Conservation (phyloP, 2,888 invertebrate species). For the Agonopterix subpropinquella region DNA sequence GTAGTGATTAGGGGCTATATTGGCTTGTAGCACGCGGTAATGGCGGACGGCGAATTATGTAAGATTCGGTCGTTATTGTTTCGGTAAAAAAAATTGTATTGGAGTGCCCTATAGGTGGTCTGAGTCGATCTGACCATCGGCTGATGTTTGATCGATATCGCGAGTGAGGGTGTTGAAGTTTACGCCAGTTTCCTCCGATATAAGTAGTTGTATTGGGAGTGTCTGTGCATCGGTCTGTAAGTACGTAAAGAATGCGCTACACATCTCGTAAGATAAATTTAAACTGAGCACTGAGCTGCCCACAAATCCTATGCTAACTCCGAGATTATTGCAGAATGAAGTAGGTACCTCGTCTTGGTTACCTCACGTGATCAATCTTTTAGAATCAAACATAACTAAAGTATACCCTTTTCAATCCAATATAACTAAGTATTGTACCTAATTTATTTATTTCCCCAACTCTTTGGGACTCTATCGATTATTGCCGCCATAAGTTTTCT, state of each 20-base stretch:
- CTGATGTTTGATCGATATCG: conserved; percentile 18
- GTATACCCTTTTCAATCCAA: too few relatives aligned
- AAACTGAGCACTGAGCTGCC: conserved; percentile 39
- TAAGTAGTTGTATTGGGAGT: conserved; percentile 24
- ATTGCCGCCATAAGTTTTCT: too few relatives aligned
- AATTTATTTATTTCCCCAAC: too few relatives aligned
- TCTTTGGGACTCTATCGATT: too few relatives aligned
- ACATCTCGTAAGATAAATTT: conserved; percentile 42
- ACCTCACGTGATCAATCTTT: not conserved
- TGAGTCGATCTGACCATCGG: conserved; percentile 6
- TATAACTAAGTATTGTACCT: too few relatives aligned
- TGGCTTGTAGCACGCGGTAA: conserved; percentile 47
- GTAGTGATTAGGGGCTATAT: conserved; percentile 48
- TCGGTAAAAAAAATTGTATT: conserved; percentile 26
- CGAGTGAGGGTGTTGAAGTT: conserved; percentile 20
- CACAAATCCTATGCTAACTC: not conserved
- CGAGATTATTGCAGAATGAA: too few relatives aligned
- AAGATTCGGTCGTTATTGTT: conserved; percentile 63
- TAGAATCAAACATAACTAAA: too few relatives aligned
- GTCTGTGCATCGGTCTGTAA: conserved; percentile 49
- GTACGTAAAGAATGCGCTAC: conserved; percentile 29
- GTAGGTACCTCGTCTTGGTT: too few relatives aligned
- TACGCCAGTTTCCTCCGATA: conserved; percentile 4
- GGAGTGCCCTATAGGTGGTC: conserved; percentile 5
- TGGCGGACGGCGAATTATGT: conserved; percentile 66